Base-by-base conservation (phyloP, 2,888 invertebrate genomes). In the Epinotia bilunana region DNA sequence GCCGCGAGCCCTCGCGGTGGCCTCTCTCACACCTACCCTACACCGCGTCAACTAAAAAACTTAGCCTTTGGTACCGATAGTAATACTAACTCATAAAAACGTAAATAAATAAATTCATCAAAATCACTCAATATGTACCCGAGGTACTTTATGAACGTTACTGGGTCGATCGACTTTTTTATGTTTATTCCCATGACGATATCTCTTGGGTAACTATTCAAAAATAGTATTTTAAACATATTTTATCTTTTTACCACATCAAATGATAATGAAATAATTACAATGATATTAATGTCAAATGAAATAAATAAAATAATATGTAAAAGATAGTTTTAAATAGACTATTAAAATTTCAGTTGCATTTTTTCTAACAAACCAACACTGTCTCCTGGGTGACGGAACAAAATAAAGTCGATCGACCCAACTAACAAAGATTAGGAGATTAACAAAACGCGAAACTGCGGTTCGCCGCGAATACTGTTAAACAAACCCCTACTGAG, bases 51-150 rank as follows among this genome's bases (percentile, higher is more conserved):
- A 63, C 67, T 76, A 60, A 72, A 72, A 60, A 73, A 68, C 72
- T 76, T 72, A 77, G 73, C 67, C 78, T 78, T 78, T 78, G 78
- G 78, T 78, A 76, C 73, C 64, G 68, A 60, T 72, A 64, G 65
- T 70, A 76, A 76, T 76, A 77, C 78, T 76, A 76, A 74, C 33
- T 67, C 73, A 57, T 73, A 65, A 58, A 72, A 53, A 65, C 65
- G 53, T 53, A 12, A 53, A 18, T 53, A 68, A 75, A 74, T 72
- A 67, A 72, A 77, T 68, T 68, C 73, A 78, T 77, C 72, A 77
- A 79, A 78, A 78, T 73, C 60, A 60, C 60, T 60, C 49, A 61
- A 61, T 62, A 60, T 28, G 61, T 53, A 49, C 58, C 28, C 28
- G 33, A 61, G 60, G 60, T 49, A 65, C 65, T n/a, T n/a, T 23